phyloP scores from a whole-genome alignment of 2,888 invertebrate species.

The Spatulosminthurus flaviceps region DNA sequence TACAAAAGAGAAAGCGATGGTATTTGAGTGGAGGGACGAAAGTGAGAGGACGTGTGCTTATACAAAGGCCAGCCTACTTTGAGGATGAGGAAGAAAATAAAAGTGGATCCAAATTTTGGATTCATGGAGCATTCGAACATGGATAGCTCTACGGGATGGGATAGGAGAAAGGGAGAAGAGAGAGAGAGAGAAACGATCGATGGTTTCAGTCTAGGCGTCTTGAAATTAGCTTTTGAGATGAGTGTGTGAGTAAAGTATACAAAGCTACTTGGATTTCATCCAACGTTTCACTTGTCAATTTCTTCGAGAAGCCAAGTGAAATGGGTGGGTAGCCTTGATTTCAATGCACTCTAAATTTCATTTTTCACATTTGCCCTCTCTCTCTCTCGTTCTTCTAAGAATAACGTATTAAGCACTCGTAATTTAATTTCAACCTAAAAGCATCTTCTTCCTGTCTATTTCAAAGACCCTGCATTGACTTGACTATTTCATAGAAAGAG shows the following conservation, averaged over 20 bases:
- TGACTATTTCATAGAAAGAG: too few species aligned
- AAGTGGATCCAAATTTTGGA: constrained; percentile 30
- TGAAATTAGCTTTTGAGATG: constrained; percentile 39
- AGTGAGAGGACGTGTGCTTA: too few species aligned
- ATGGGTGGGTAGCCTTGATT: not conserved
- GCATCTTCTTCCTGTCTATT: not conserved
- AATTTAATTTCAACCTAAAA: constrained; percentile 7
- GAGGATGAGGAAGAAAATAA: constrained; percentile 4
- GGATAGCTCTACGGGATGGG: constrained; percentile 2
- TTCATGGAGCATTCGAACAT: constrained; percentile 37
- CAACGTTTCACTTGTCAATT: constrained; percentile 16
- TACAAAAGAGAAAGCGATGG: too few species aligned
- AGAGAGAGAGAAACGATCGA: constrained; percentile 36
- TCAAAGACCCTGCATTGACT: too few species aligned
- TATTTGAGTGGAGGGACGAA: too few species aligned
- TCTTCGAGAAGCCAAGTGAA: not conserved
- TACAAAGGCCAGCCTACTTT: too few species aligned
- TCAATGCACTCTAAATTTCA: constrained; percentile 20
- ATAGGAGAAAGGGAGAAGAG: too few species aligned
- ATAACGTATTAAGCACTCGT: not conserved
- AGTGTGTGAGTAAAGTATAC: constrained; percentile 31
- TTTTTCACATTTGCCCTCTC: constrained; percentile 2
- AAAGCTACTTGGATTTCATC: constrained; percentile 35
- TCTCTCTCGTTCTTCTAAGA: not conserved
- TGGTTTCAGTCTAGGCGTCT: constrained; percentile 34